phyloP scores from a whole-genome alignment of 2,113 vertebrate genomes.

The Petrocephalus microphthalmus region DNA sequence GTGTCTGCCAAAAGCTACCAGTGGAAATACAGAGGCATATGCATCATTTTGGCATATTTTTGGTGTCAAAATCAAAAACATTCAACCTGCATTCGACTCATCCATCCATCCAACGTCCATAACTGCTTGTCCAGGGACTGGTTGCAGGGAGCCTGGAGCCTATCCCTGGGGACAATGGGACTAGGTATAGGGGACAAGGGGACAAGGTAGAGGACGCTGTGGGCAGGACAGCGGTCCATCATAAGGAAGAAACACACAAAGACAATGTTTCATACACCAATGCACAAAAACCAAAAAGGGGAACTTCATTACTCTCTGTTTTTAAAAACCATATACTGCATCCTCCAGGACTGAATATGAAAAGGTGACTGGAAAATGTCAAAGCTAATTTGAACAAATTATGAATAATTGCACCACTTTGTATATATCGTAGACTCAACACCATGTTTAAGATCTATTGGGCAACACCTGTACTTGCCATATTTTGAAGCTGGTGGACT shows the following conservation, averaged over 20 bases:
- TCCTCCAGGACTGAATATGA: not conserved
- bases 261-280: not conserved
- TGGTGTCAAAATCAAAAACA: not conserved
- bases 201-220: not conserved
- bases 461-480: not conserved
- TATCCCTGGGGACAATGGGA: not conserved
- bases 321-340: not conserved
- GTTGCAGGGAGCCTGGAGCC: not conserved
- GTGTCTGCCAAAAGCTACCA: no score
- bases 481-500: not conserved
- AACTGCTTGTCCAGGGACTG: not conserved
- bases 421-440: not conserved
- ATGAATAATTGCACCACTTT: no score
- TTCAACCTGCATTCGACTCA: not conserved
- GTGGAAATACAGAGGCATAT: not conserved
- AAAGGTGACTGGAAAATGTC: no score
- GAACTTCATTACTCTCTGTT: not conserved
- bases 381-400: no score
- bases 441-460: not conserved
- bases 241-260: not conserved
- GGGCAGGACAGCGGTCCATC: not conserved
- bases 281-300: not conserved
- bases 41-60: not conserved
- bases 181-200: not conserved
- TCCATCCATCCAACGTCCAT: not conserved